Evolutionary conservation across 2,113 vertebrate species (phyloP), one percentile per base, ranked within the genome.

Genomic region (Carettochelys insculpta): DNA sequence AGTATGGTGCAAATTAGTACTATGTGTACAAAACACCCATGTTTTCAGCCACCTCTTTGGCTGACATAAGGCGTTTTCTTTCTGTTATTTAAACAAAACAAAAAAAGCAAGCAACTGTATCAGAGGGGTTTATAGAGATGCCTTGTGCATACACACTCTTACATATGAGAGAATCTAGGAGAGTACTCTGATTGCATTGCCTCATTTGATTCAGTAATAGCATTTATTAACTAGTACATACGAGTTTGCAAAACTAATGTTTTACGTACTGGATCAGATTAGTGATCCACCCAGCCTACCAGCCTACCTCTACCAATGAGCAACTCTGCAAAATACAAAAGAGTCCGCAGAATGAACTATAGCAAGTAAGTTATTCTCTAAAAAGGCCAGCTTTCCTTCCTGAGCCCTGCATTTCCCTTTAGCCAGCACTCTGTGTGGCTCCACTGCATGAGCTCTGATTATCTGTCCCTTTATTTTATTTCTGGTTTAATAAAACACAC

Each of bases 281-380:
- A 1, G n/a, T 1, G 2, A 77, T 80, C 86, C 58, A 10, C 58
- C 88, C 75, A 85, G 77, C 79, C 85, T 80, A 75, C 83, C 77
- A 45, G 45, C 41, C 5, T 90, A 88, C 52, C 61, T 95, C 50
- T 76, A 95, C 91, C 90, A 92, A 91, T 0, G 0, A 87, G 88
- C 65, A 90, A 95, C 93, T 95, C 87, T 22, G 71, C 83, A 88
- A 43, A 73, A 34, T 29, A 61, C 88, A 58, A 34, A 58, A 38
- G 50, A 80, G 90, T 91, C 68, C 86, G 83, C 92, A 94, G 93
- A 90, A 90, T 68, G 82, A 79, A 1, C 6, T 83, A 80, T 93
- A 89, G 93, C 93, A 95, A 94, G 87, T 91, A 76, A 24, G 82
- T 90, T 83, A 71, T 93, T 89, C 94, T 94, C 90, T 92, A 90